These are phyloP conservation scores for Hirtodrosophila confusa DNA, from an alignment of 2,888 invertebrate genomes.

Conservation along the genomic window DNA sequence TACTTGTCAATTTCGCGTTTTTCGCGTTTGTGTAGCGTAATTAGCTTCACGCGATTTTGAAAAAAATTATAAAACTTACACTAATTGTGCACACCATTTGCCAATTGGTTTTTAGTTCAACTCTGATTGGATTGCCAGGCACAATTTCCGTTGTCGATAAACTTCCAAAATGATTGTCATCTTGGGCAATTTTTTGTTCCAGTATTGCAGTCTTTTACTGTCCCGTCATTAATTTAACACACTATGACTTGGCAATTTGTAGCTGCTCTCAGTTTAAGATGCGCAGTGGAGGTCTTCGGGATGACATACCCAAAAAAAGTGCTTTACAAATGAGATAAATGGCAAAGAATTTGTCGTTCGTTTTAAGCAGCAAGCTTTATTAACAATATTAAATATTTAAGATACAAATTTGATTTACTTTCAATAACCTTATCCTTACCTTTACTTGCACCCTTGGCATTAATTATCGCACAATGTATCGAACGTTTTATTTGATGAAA, in stretches of 20 bases:
- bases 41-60: conserved; percentile 29
- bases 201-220: conserved; percentile 29
- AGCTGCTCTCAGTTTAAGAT: conserved; percentile 17
- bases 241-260: conserved; percentile 54
- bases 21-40: conserved; percentile 15
- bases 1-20: conserved; percentile 22
- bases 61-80: conserved; percentile 31
- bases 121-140: conserved; percentile 1
- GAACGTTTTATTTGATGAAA: too few relatives aligned
- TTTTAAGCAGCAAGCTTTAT: too few relatives aligned
- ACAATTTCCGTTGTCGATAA: conserved; percentile 13
- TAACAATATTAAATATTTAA: too few relatives aligned
- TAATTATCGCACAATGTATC: too few relatives aligned
- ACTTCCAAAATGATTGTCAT: conserved; percentile 25
- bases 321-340: background rate
- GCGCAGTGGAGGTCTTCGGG: conserved; percentile 1
- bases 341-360: too few relatives aligned
- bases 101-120: conserved; percentile 5
- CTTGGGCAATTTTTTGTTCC: conserved; percentile 13
- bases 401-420: too few relatives aligned
- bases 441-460: too few relatives aligned
- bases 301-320: background rate
- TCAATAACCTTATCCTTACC: too few relatives aligned
- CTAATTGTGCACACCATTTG: conserved; percentile 12
- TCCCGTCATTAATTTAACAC: conserved; percentile 68